A percentile compares a stretch with the other conserved stretches of the same genome.
Conservation (phyloP, 2,113 vertebrate species). For the Euleptes europaea region DNA sequence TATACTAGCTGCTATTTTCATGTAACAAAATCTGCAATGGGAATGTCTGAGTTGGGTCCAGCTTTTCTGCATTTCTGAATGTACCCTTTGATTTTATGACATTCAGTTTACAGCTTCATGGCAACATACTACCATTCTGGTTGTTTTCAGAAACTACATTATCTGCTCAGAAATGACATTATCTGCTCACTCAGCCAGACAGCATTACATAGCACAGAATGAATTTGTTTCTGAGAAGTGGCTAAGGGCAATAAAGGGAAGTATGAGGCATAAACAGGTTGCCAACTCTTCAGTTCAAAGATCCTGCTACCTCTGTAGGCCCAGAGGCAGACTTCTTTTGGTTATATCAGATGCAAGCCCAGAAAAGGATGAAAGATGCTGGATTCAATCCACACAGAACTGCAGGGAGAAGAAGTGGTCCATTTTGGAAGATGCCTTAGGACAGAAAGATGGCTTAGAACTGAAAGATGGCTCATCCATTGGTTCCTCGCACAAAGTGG, state of each 20-base stretch:
- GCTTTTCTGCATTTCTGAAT: not conserved
- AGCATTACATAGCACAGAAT: constrained; percentile 25
- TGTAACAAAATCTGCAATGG: not conserved
- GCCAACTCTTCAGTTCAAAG: not conserved
- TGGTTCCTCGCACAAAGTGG: too few species aligned
- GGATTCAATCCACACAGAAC: not conserved
- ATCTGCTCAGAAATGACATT: constrained; percentile 24
- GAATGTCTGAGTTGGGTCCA: not conserved
- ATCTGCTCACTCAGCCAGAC: not conserved
- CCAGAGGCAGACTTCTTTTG: not conserved
- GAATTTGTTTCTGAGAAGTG: not conserved
- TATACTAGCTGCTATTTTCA: not conserved
- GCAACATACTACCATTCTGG: constrained; percentile 12
- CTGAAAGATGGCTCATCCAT: not conserved
- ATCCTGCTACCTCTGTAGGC: not conserved
- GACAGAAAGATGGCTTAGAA: not conserved
- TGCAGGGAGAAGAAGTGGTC: not conserved
- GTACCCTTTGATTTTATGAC: not conserved
- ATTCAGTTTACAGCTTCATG: not conserved
- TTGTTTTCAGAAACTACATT: constrained; percentile 4
- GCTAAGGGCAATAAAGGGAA: not conserved
- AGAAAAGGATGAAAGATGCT: not conserved
- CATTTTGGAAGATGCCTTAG: not conserved
- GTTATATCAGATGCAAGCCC: not conserved
- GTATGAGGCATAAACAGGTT: not conserved